Conservation (phyloP, 2,113 vertebrate species). For the Hippocampus mohnikei region DNA sequence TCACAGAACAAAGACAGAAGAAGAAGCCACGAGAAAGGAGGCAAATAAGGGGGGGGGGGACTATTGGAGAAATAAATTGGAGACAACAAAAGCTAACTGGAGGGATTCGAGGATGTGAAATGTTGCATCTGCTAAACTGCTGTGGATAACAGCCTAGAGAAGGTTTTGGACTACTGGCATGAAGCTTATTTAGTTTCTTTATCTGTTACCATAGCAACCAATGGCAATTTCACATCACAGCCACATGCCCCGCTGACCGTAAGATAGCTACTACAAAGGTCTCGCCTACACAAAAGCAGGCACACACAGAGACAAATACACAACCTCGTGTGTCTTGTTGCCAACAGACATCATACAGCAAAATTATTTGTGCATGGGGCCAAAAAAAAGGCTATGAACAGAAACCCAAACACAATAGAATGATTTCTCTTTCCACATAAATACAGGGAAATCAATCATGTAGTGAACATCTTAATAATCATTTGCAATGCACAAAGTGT, state of each 20-base stretch:
- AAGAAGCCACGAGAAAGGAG: constrained; percentile 10
- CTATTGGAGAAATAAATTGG: not conserved
- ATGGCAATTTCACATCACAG: constrained; percentile 56
- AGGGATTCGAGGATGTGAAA: constrained; percentile 38
- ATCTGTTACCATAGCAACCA: constrained; percentile 52
- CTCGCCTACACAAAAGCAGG: constrained; percentile 53
- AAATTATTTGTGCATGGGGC: not conserved
- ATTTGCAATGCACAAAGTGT: too few relatives aligned
- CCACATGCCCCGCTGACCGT: constrained; percentile 65
- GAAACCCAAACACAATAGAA: not conserved
- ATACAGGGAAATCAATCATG: too few relatives aligned
- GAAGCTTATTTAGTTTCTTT: constrained; percentile 60
- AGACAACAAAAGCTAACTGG: constrained; percentile 34
- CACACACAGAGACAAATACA: constrained; percentile 9
- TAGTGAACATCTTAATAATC: too few relatives aligned
- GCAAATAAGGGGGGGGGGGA: constrained; percentile 13
- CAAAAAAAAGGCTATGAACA: not conserved
- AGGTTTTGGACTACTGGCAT: constrained; percentile 43
- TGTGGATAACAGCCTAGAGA: constrained; percentile 40
- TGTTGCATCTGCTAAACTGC: constrained; percentile 24
- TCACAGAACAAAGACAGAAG: constrained; percentile 30
- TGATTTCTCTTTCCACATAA: too few relatives aligned
- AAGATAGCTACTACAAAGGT: constrained; percentile 52
- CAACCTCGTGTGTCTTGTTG: constrained; percentile 37
- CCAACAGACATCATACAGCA: constrained; percentile 39